These are phyloP conservation scores for Hesperia comma DNA, from an alignment of 2,888 invertebrate genomes.

Conservation along the genomic window DNA sequence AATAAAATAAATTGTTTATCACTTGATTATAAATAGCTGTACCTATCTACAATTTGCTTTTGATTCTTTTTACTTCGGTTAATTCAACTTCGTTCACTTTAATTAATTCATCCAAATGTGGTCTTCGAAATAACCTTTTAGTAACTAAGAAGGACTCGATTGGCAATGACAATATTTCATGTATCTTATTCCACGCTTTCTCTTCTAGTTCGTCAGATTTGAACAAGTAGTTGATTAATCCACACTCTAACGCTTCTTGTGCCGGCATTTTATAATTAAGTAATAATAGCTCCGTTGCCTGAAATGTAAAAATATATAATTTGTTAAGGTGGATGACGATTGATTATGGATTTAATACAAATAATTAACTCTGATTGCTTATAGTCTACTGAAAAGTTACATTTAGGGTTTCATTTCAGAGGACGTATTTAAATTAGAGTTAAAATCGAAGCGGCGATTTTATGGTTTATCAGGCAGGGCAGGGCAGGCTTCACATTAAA, in stretches of 20 bases:
- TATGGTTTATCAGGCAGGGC: too few relatives aligned
- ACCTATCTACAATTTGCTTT: conserved; percentile 40
- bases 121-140: conserved; percentile 87
- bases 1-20: too few relatives aligned
- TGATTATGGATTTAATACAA: too few relatives aligned
- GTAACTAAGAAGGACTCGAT: conserved; percentile 84
- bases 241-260: conserved; percentile 89
- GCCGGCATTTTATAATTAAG: conserved; percentile 92
- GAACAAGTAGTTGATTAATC: conserved; percentile 91
- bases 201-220: conserved; percentile 85
- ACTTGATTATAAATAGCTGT: conserved; percentile 52
- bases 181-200: conserved; percentile 84
- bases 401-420: too few relatives aligned
- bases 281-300: conserved; percentile 85
- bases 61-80: conserved; percentile 85
- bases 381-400: too few relatives aligned
- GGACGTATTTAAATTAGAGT: too few relatives aligned
- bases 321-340: too few relatives aligned
- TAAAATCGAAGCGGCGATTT: too few relatives aligned
- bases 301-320: too few relatives aligned
- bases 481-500: too few relatives aligned
- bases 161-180: conserved; percentile 82
- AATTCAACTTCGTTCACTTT: conserved; percentile 88
- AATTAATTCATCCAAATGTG: conserved; percentile 85
- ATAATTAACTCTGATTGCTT: too few relatives aligned